A percentile compares a stretch with the other conserved stretches of the same genome.
These are phyloP conservation scores for Phalacrocorax pelagicus DNA, from an alignment of 2,113 vertebrate species.

Conservation along the genomic window DNA sequence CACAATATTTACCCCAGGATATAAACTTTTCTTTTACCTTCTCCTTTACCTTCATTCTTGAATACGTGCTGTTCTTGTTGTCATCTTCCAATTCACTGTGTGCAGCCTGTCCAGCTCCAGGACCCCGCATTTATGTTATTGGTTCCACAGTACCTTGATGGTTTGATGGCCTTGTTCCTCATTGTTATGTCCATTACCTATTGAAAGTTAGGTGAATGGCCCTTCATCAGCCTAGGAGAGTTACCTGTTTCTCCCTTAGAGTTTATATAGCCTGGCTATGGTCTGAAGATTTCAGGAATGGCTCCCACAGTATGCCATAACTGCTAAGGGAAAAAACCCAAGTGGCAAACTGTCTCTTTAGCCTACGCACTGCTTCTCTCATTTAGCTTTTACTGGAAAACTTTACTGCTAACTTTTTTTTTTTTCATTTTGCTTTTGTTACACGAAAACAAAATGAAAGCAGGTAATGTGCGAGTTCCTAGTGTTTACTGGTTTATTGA, in stretches of 20 bases:
- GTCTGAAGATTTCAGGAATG: neutral
- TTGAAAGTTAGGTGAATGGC: neutral
- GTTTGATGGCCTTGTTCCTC: neutral
- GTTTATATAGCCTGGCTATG: neutral
- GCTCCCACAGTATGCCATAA: neutral
- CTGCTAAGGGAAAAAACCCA: neutral
- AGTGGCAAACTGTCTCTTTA: neutral
- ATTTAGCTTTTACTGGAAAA: neutral
- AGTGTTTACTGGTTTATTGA: neutral
- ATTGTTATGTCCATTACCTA: fast-evolving
- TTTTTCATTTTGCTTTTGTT: neutral
- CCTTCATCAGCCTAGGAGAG: neutral
- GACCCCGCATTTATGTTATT: neutral
- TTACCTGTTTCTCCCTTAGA: neutral
- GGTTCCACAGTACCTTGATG: fast-evolving
- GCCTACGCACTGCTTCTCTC: neutral
- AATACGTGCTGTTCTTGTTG: neutral
- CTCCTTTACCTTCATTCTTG: neutral
- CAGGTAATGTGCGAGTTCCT: neutral
- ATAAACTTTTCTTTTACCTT: neutral
- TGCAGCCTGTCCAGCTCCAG: neutral
- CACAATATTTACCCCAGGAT: neutral
- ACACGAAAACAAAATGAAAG: neutral
- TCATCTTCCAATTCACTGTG: fast-evolving
- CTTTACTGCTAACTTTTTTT: neutral